These are phyloP conservation scores for Diaperis boleti DNA, from an alignment of 2,888 invertebrate species.

Conservation along the genomic window DNA sequence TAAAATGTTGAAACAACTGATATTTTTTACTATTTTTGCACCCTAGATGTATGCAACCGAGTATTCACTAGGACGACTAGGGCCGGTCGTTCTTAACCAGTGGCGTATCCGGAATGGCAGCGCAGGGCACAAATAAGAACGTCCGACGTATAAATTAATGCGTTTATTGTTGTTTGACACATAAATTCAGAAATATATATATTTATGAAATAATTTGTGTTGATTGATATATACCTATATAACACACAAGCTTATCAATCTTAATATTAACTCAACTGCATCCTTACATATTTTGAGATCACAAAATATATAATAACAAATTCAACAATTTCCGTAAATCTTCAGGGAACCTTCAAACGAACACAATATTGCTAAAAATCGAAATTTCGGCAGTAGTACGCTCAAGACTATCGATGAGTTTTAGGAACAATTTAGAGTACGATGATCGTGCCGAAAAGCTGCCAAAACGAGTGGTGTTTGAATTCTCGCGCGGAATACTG, in stretches of 20 bases:
- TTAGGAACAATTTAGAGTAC: constrained; percentile 42
- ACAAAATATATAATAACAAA: constrained; percentile 67
- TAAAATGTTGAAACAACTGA: too few relatives aligned
- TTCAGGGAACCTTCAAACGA: constrained; percentile 35
- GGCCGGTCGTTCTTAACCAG: too few relatives aligned
- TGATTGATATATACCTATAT: constrained; percentile 57
- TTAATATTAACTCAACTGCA: constrained; percentile 61
- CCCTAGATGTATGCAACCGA: too few relatives aligned
- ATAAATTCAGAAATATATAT: constrained; percentile 67
- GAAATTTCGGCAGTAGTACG: constrained; percentile 41
- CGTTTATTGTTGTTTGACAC: constrained; percentile 66
- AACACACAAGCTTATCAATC: constrained; percentile 51
- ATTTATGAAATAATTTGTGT: constrained; percentile 63
- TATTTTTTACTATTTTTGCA: too few relatives aligned
- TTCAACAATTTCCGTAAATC: constrained; percentile 59
- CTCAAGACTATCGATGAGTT: constrained; percentile 28
- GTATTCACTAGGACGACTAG: too few relatives aligned
- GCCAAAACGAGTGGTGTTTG: constrained; percentile 27
- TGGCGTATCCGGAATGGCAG: too few relatives aligned
- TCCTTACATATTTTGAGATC: constrained; percentile 67
- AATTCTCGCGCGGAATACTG: constrained; percentile 27
- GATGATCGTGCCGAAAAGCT: constrained; percentile 34
- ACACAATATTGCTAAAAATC: constrained; percentile 40
- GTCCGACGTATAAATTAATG: constrained; percentile 63
- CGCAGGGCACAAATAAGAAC: too few relatives aligned